Evolutionary conservation across 2,888 invertebrate genomes (phyloP), one percentile per base, ranked within the genome.

Genomic region (Aleiodes leptofemur): DNA sequence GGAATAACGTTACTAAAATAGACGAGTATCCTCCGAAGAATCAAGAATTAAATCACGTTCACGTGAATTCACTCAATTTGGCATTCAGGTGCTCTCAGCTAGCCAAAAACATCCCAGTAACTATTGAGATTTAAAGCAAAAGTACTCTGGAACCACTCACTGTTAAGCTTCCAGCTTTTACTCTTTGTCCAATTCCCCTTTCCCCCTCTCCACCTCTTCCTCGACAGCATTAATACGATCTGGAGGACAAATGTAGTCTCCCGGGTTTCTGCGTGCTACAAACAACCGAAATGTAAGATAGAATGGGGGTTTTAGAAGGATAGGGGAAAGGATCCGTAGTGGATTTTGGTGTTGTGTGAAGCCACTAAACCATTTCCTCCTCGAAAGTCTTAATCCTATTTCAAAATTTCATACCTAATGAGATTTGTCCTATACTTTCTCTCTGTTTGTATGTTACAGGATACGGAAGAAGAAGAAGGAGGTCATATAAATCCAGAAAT

Each of bases 401-500:
- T 43, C 34, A 6, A 34, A 43, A 43, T 43, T 43, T 43, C 43
- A 43, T 43, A 43, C 9, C 13, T 59, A 59, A 59, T 34, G 13
- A 6, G n/a, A 29, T 31, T 23, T 23, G 23, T 23, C 23, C 11
- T 13, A 13, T 51, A 3, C 13, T n/a, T 14, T 2, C 11, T 13
- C n/a, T 23, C 9, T 23, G 16, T 29, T 29, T 23, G 23, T 23
- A 23, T 68, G 31, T 68, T 68, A 11, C 51, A 68, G 53, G 51
- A 31, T 64, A 72, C 61, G 13, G n/a, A 61, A 61, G 8, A 75
- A n/a, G n/a, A n/a, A 31, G 56, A 53, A 34, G 50, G 59, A 69
- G 73, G 72, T 72, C 78, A 76, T 1, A n/a, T 5, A 38, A 14
- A 34, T 14, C 4, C 14, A 77, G 78, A 84, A 82, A 85, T 84